phyloP scores from a whole-genome alignment of 2,797 vertebrate species.

The Meda fulgida region DNA sequence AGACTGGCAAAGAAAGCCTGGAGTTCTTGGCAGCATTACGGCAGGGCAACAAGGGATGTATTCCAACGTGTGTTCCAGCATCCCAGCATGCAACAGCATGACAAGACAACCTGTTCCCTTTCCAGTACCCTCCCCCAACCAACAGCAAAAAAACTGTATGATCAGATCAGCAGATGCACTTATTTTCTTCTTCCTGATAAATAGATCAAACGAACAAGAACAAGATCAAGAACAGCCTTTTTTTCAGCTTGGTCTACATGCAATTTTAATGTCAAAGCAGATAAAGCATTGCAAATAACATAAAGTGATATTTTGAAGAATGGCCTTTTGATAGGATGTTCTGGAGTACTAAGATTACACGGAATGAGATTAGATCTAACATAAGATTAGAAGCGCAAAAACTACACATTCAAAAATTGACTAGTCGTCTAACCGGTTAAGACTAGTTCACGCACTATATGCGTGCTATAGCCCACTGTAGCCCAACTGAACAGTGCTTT shows the following conservation, averaged over 20 bases:
- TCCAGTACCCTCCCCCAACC: constrained; percentile 41
- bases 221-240: neutral
- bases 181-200: constrained; percentile 13
- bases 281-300: neutral
- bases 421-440: neutral
- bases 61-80: constrained; percentile 53
- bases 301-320: neutral
- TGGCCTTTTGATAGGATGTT: neutral
- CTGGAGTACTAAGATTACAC: neutral
- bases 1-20: constrained; percentile 30
- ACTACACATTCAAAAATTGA: neutral
- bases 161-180: constrained; percentile 44
- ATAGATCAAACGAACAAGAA: neutral
- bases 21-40: constrained; percentile 45
- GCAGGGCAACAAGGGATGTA: constrained; percentile 54
- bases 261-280: neutral
- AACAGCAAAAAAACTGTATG: constrained; percentile 44
- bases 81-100: constrained; percentile 58
- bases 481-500: too few species aligned
- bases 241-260: neutral
- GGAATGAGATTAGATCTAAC: neutral
- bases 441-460: too few species aligned
- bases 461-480: too few species aligned
- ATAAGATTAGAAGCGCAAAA: neutral
- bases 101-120: constrained; percentile 62